Percentiles rank a stretch among this genome's conserved stretches.
Conservation (phyloP, 2,797 vertebrate species). For the Danio tinwini region DNA sequence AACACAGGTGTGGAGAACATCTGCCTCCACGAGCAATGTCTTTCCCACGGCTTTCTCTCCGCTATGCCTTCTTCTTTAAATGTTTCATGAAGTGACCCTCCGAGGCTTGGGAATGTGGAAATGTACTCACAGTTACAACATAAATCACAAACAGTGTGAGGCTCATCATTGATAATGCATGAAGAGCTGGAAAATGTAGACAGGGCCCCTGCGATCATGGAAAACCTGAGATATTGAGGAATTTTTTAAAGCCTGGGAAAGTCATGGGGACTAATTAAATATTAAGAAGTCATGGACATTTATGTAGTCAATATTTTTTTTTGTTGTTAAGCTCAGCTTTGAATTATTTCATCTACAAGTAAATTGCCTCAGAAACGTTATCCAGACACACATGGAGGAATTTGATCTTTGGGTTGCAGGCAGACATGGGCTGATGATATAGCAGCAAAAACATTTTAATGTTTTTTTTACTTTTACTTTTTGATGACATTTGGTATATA, state of each 20-base stretch:
- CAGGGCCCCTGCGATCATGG: neutral
- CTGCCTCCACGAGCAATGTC: slow-evolving; percentile 19
- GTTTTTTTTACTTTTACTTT: neutral
- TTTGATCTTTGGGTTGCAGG: neutral
- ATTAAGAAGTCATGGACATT: slow-evolving; percentile 16
- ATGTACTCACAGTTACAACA: slow-evolving; percentile 8
- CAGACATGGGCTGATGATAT: neutral
- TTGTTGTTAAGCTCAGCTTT: neutral
- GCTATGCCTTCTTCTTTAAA: slow-evolving; percentile 31
- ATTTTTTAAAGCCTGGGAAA: slow-evolving; percentile 11
- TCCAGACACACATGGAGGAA: neutral
- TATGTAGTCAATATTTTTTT: neutral
- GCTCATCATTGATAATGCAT: slow-evolving; percentile 8
- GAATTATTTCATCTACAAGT: neutral
- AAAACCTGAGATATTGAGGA: neutral
- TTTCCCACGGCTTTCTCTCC: neutral
- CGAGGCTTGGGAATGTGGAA: slow-evolving; percentile 2
- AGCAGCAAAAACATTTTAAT: neutral
- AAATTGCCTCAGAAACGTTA: neutral
- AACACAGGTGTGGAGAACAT: slow-evolving; percentile 85
- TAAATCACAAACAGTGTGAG: slow-evolving; percentile 11
- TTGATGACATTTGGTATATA: neutral
- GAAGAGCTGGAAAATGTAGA: slow-evolving; percentile 22
- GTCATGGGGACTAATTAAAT: slow-evolving; percentile 17
- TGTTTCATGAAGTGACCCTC: slow-evolving; percentile 17